These are phyloP conservation scores for Eudasyphora cyanicolor DNA, from an alignment of 2,888 invertebrate genomes.

Conservation along the genomic window DNA sequence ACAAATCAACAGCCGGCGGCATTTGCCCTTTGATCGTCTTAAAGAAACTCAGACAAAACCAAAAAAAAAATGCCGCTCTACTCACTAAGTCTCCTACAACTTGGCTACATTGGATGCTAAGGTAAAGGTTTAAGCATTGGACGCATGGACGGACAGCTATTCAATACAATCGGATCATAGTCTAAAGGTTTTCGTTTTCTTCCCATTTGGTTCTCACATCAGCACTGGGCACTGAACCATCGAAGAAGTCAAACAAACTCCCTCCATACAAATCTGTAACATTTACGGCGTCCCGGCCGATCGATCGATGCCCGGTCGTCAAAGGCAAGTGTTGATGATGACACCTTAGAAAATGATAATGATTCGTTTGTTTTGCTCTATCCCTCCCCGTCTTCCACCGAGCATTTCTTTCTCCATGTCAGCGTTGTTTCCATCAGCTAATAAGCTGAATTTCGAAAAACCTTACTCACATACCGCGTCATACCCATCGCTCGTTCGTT, in stretches of 20 bases:
- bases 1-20: constrained; percentile 74
- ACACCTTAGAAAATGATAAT: constrained; percentile 75
- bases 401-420: neutral
- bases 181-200: constrained; percentile 28
- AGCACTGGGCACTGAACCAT: neutral
- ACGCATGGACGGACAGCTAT: constrained; percentile 49
- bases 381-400: neutral
- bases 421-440: constrained; percentile 44
- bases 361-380: constrained; percentile 51
- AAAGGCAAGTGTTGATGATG: constrained; percentile 74
- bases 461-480: neutral
- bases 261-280: constrained; percentile 50
- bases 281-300: constrained; percentile 20
- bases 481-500: neutral
- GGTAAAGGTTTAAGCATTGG: neutral
- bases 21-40: constrained; percentile 73
- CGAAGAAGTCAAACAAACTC: constrained; percentile 18
- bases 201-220: constrained; percentile 45
- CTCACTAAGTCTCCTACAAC: constrained; percentile 4
- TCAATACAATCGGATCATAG: constrained; percentile 36
- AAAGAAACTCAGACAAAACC: constrained; percentile 57
- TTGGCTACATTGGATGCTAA: constrained; percentile 62
- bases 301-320: constrained; percentile 10
- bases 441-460: constrained; percentile 58
- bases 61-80: constrained; percentile 44